Base-by-base conservation (phyloP, 2,888 invertebrate species). In the Tipula confusa region DNA sequence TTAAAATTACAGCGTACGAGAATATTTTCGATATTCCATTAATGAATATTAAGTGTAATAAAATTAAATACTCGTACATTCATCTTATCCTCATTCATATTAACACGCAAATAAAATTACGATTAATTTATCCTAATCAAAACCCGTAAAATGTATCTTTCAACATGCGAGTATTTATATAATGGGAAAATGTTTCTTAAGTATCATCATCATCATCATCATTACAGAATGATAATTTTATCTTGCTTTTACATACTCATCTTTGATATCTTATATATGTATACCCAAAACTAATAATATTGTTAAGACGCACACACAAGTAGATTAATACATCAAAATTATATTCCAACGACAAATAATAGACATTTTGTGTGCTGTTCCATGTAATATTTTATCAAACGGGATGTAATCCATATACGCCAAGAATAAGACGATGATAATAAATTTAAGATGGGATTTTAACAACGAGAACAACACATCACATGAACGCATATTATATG, bases 121-220 rank as follows among this genome's bases (percentile, higher is more conserved):
- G 24, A 64, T 64, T 64, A 64, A 64, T 64, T 64, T 64, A 24
- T 64, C 64, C 24, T 64, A 24, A 18, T 64, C 24, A 64, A 24
- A 24, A 24, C 11, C 24, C 64, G 9, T 64, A 24, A 24, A 24
- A 64, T 7, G 24, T 64, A 24, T 24, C 24, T 64, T 64, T 64
- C 24, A 64, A 64, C 64, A 64, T 64, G 64, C 64, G 64, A 64
- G 24, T 24, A 64, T 24, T n/a, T 43, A 43, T 7, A 36, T 2
- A n/a, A 43, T n/a, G n/a, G n/a, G n/a, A 43, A 43, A 64, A 64
- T 64, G 64, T 64, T 64, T 64, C 64, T 64, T 64, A 64, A 64
- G 64, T 64, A 64, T 64, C 24, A 24, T 64, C 64, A 64, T 64
- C 24, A 18, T 24, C 24, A 64, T 64, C 24, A 24, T 64, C 64